These are phyloP conservation scores for Otolemur crassicaudatus DNA, from an alignment of 2,797 vertebrate species.

Conservation along the genomic window DNA sequence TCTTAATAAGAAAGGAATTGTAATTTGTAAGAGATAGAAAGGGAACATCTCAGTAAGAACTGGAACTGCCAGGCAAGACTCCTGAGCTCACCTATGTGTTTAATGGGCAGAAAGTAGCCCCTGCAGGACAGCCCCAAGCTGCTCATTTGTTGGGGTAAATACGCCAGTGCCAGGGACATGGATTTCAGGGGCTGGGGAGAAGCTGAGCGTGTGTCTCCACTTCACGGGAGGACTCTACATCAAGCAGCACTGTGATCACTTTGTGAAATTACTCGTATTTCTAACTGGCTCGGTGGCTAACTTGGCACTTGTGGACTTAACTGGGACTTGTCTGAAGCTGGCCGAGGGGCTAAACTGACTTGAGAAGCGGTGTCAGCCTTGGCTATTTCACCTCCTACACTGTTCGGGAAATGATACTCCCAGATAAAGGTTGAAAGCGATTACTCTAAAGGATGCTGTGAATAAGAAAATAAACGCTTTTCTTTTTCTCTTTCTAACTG, in stretches of 20 bases:
- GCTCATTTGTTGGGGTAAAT: no score
- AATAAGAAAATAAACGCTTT: conserved; percentile 31
- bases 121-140: neutral
- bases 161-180: rapidly evolving
- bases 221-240: neutral
- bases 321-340: neutral
- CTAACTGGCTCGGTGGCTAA: neutral
- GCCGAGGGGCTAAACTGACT: neutral
- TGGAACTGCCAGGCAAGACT: rapidly evolving
- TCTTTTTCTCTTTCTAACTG: neutral
- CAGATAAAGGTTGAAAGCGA: neutral
- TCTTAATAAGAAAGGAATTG: conserved; percentile 22
- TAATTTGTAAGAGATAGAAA: neutral
- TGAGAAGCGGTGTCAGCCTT: neutral
- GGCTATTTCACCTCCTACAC: neutral
- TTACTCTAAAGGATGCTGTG: neutral
- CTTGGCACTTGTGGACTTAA: rapidly evolving
- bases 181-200: neutral
- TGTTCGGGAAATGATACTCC: conserved; percentile 11
- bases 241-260: neutral
- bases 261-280: neutral
- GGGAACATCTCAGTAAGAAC: neutral
- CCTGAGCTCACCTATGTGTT: neutral
- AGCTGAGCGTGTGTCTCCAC: neutral
- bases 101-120: neutral